Evolutionary conservation across 2,797 vertebrate species (phyloP).

Genomic region (Leptatherina wallacei): DNA sequence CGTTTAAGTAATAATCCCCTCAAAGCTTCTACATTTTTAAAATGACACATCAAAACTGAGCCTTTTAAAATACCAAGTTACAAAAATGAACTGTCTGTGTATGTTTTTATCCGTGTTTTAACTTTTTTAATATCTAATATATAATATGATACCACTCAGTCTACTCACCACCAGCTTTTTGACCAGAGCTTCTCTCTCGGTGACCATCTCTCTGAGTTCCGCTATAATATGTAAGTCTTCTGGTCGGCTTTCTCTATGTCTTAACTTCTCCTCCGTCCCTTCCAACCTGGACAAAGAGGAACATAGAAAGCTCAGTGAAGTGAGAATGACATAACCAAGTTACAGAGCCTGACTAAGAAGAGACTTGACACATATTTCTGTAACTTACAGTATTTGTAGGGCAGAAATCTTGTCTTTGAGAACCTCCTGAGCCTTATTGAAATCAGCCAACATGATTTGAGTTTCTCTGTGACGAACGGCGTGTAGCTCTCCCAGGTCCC

Average conservation of each 20-base stretch:
- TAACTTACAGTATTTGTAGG: conserved; percentile 84
- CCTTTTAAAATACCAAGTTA: too few relatives aligned
- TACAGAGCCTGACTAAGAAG: background rate
- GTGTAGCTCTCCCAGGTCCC: conserved; percentile 79
- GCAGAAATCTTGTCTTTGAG: conserved; percentile 98
- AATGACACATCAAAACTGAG: too few relatives aligned
- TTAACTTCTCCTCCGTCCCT: conserved; percentile 96
- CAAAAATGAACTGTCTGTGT: background rate
- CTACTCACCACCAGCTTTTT: conserved; percentile 96
- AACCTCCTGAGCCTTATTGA: conserved; percentile 97
- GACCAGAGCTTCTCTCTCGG: conserved; percentile 93
- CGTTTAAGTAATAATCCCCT: background rate
- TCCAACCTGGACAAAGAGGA: conserved; percentile 85
- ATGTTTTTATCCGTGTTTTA: background rate
- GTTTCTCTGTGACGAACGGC: conserved; percentile 78
- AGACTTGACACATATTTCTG: background rate
- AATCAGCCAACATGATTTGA: conserved; percentile 87
- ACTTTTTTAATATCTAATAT: background rate
- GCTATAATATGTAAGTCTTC: conserved; percentile 95
- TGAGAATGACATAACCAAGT: background rate
- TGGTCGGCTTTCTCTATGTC: conserved; percentile 93
- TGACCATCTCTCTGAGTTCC: conserved; percentile 94
- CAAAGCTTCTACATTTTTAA: background rate
- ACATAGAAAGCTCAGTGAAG: background rate
- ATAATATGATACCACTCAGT: background rate